These are phyloP conservation scores for Luscinia megarhynchos DNA, from an alignment of 2,797 vertebrate species.

Conservation along the genomic window DNA sequence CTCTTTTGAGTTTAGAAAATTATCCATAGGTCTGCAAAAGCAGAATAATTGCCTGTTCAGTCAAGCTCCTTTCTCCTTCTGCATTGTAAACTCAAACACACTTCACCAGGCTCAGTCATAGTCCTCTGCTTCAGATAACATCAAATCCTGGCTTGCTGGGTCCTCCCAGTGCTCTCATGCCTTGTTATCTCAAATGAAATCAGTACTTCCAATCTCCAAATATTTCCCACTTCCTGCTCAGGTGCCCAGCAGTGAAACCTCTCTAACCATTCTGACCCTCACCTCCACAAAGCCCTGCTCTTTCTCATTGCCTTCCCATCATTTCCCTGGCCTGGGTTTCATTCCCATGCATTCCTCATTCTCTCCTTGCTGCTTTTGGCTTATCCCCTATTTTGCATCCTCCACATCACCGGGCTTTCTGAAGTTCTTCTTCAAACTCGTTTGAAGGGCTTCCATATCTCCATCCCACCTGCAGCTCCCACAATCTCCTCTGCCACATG, in stretches of 20 bases:
- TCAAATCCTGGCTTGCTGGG: background rate
- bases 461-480: background rate
- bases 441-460: slow-evolving; percentile 18
- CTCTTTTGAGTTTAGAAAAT: slow-evolving; percentile 21
- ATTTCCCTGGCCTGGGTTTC: background rate
- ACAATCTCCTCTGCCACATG: background rate
- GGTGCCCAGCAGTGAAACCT: background rate
- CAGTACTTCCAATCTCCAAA: background rate
- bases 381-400: background rate
- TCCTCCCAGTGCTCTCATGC: background rate
- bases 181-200: background rate
- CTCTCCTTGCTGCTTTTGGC: background rate
- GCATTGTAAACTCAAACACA: background rate
- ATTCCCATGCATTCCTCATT: background rate
- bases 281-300: background rate
- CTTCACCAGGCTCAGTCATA: background rate
- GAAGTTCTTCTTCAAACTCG: background rate
- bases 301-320: background rate
- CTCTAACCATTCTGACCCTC: background rate
- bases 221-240: background rate
- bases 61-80: background rate
- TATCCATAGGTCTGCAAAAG: background rate
- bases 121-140: background rate
- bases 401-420: background rate
- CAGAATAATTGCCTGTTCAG: background rate